Evolutionary conservation across 2,888 invertebrate genomes (phyloP).

Genomic region (Diplolepis rosae): DNA sequence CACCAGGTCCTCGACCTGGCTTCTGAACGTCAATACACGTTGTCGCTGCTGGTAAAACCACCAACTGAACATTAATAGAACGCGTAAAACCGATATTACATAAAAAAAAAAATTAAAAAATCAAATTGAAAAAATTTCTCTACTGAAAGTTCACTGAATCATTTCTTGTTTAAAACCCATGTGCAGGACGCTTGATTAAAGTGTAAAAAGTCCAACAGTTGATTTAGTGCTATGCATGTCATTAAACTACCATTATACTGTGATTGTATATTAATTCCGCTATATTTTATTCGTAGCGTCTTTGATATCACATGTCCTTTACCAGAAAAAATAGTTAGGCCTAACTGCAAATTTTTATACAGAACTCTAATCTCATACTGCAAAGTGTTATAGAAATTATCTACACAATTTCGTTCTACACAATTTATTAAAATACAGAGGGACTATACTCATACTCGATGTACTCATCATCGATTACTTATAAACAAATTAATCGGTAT

Average conservation of each 20-base stretch:
- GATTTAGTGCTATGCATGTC: slow-evolving; percentile 10
- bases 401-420: slow-evolving; percentile 26
- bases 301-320: not conserved
- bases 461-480: slow-evolving; percentile 24
- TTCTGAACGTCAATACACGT: slow-evolving; percentile 63
- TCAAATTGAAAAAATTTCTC: not conserved
- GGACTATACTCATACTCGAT: slow-evolving; percentile 28
- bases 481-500: slow-evolving; percentile 43
- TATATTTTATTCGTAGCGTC: not conserved
- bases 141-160: not conserved
- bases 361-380: slow-evolving; percentile 28
- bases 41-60: slow-evolving; percentile 71
- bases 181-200: slow-evolving; percentile 1
- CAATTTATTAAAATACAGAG: slow-evolving; percentile 1
- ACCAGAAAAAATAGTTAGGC: slow-evolving; percentile 18
- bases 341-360: slow-evolving; percentile 10
- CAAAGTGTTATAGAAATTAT: slow-evolving; percentile 17
- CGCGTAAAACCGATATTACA: not conserved
- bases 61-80: slow-evolving; percentile 41
- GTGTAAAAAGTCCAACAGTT: not conserved
- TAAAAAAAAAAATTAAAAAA: too few species aligned
- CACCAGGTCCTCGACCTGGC: slow-evolving; percentile 61
- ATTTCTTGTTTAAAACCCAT: not conserved
- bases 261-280: too few species aligned
- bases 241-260: slow-evolving; percentile 12